Base-by-base conservation (phyloP, 37 sponge, comb jelly and placozoan genomes). In the Oopsacas minuta region DNA sequence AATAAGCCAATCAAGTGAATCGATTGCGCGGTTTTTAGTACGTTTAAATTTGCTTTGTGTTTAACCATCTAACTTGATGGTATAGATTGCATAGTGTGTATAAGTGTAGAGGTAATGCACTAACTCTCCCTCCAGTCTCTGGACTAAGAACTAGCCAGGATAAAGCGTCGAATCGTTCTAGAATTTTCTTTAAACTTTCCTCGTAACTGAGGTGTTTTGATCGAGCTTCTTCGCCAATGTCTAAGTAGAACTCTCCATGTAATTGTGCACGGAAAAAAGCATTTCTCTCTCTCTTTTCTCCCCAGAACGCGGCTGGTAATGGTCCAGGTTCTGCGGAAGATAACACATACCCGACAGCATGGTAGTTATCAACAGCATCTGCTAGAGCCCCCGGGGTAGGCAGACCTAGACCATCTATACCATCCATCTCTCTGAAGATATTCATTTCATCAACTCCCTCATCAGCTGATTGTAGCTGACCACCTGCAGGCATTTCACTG, bases 61-160 rank as follows among this genome's bases (percentile, higher is more conserved):
- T 12, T n/a, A 61, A 34, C 75, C 75, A 61, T n/a, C 17, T 5
- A 25, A 61, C 30, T 10, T 32, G 75, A 20, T 61, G 75, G 75
- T 61, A 61, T 61, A 61, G 28, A 34, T 61, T 61, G 75, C 75
- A 61, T 10, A 61, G 75, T 25, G 75, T 61, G 75, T 61, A 61
- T 10, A 61, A 34, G 30, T 61, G 75, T n/a, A 61, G 22, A 3
- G 75, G 75, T n/a, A 61, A n/a, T 25, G 75, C 20, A 20, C 17
- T 32, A 3, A 61, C 75, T 20, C 75, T 3, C 32, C 75, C 75
- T 3, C 30, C 75, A 20, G 20, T 10, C 17, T 61, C 75, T 25
- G 75, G 75, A 34, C 30, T n/a, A 7, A 61, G 75, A 12, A 61
- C 30, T 34, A 61, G 75, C 75, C 75, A 61, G 75, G 75, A 61